Base-by-base conservation (phyloP, 2,113 vertebrate species). In the Sinocyclocheilus anophthalmus region DNA sequence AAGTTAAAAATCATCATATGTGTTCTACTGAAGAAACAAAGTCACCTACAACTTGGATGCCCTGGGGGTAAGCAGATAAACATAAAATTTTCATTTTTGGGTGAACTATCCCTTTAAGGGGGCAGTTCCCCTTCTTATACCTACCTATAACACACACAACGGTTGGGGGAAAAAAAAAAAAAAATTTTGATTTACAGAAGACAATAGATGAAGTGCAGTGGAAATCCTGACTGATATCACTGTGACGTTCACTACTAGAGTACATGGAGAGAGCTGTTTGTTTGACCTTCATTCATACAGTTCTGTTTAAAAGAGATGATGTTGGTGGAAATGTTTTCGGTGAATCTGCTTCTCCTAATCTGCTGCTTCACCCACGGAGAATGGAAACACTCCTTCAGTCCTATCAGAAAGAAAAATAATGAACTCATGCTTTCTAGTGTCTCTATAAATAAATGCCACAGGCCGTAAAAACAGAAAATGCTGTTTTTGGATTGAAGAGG, bases 241-340 rank as follows among this genome's bases (percentile, higher is more conserved):
- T n/a, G 33, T 72, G 33, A 22, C 18, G 33, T 39, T 39, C 18
- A 9, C 10, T 5, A 39, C 8, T 1, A 39, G 33, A 20, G 37
- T 42, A 22, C 33, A 11, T 39, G 9, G 33, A 72, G 16, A 73
- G 37, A 73, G 70, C 37, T 42, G 20, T n/a, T 70, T 33, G 33
- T 72, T 39, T 72, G 33, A 76, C 75, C 48, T 76, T 30, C 14
- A 18, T 16, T 48, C 45, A 50, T 53, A 24, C 45, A 50, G 42
- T 26, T 18, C 81, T 88, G 45, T 87, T 88, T 88, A 81, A 76
- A 83, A 72, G 33, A 61, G 24, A 79, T 86, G 80, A 88, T 88
- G 67, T 82, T 65, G 79, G 70, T 83, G 69, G 76, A 80, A 73
- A 76, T 57, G 53, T 72, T 65, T 76, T 77, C 20, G 72, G 13